phyloP scores from a whole-genome alignment of 2,113 vertebrate genomes.

The Cepphus grylle region DNA sequence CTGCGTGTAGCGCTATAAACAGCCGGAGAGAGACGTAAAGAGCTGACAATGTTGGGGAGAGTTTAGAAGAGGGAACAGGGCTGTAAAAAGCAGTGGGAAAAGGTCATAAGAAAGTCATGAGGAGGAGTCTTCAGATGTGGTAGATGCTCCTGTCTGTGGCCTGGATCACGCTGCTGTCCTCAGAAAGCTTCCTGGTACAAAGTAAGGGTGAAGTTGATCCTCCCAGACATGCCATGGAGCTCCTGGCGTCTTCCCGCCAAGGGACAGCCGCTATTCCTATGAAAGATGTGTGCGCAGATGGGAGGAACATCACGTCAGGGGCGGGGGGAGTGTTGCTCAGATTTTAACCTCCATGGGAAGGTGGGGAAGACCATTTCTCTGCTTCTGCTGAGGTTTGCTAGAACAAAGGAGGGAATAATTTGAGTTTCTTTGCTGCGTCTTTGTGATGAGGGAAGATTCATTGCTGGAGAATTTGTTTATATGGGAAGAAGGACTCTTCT shows the following conservation, averaged over 20 bases:
- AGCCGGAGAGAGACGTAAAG: accelerated
- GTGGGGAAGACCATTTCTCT: neutral
- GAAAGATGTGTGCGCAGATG: accelerated
- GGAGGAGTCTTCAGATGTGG: neutral
- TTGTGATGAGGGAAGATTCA: neutral
- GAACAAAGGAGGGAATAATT: neutral
- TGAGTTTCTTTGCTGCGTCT: neutral
- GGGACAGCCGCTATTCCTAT: accelerated
- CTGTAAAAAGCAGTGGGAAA: neutral
- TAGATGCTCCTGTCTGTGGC: neutral
- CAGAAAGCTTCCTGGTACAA: neutral
- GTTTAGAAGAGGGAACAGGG: neutral
- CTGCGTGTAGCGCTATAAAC: neutral
- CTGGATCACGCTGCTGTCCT: neutral
- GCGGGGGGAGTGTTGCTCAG: accelerated
- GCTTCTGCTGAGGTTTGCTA: neutral
- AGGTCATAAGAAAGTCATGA: neutral
- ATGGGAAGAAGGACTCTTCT: neutral
- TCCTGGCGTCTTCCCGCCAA: neutral
- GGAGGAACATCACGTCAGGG: too few species aligned
- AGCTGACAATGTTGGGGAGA: too few species aligned
- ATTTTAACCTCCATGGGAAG: neutral
- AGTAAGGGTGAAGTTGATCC: neutral
- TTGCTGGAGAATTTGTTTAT: neutral
- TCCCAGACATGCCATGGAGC: accelerated